These are phyloP conservation scores for Pyrocephalus nanus DNA, from an alignment of 2,797 vertebrate species.

Conservation along the genomic window DNA sequence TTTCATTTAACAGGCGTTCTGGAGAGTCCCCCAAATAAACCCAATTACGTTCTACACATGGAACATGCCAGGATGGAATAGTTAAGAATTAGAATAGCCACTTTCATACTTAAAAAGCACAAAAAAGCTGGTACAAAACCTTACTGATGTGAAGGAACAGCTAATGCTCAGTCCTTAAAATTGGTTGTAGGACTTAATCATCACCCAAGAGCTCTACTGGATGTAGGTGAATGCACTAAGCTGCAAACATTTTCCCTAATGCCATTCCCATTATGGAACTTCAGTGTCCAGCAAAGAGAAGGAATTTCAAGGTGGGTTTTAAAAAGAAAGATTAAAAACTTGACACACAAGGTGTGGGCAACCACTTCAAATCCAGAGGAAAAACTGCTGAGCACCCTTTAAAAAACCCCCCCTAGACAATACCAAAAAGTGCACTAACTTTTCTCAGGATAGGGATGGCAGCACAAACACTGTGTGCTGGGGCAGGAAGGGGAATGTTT, in stretches of 20 bases:
- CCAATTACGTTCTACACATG: neutral
- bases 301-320: neutral
- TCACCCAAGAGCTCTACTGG: neutral
- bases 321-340: neutral
- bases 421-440: fast-evolving
- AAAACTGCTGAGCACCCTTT: neutral
- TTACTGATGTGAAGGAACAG: neutral
- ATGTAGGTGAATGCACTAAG: neutral
- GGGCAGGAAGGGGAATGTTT: neutral
- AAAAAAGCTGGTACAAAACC: neutral
- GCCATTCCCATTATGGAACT: neutral
- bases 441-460: neutral
- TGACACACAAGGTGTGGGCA: neutral
- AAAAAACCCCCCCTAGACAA: neutral
- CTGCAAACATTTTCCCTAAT: neutral
- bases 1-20: neutral
- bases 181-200: neutral
- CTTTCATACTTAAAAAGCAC: neutral
- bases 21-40: neutral
- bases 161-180: neutral
- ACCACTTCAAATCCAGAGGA: neutral
- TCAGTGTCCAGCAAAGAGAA: neutral
- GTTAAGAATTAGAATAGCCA: neutral
- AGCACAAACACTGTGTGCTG: fast-evolving
- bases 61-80: neutral